These are phyloP conservation scores for Oscheius myriophilus DNA, from an alignment of 2,888 invertebrate species.

Conservation along the genomic window DNA sequence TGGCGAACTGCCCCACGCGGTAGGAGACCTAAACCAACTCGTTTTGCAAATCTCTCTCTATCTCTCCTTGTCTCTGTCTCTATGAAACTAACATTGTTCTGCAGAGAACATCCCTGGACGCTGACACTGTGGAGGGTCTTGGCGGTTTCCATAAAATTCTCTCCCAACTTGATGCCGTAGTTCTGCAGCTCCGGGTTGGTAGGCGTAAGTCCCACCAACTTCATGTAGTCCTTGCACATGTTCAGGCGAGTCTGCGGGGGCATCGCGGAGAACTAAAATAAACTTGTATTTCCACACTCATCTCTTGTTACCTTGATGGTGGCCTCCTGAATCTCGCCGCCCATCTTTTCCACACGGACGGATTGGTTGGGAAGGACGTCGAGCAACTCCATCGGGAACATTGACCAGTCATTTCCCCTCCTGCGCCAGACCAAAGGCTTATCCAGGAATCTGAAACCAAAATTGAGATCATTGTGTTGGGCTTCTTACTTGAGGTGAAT, in stretches of 20 bases:
- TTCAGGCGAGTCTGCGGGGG: not conserved
- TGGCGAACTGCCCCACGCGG: too few relatives aligned
- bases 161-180: not conserved
- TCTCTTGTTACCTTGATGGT: not conserved
- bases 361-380: constrained; percentile 18
- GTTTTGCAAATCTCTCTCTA: too few relatives aligned
- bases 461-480: not conserved
- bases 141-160: not conserved
- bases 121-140: not conserved
- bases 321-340: not conserved
- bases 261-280: constrained; percentile 16
- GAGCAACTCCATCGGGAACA: constrained; percentile 10
- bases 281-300: not conserved
- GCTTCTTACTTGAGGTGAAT: not conserved
- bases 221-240: constrained; percentile 15
- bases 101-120: not conserved
- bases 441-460: too few relatives aligned
- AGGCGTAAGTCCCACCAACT: constrained; percentile 1
- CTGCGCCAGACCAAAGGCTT: too few relatives aligned
- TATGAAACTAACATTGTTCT: constrained; percentile 5
- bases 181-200: not conserved
- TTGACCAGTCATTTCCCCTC: not conserved
- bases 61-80: too few relatives aligned
- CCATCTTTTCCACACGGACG: constrained; percentile 5
- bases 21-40: too few relatives aligned